Percentiles rank a stretch among this genome's conserved stretches.
Evolutionary conservation across 2,888 invertebrate genomes (phyloP).

Genomic region (Glyphotaelius pellucidus): DNA sequence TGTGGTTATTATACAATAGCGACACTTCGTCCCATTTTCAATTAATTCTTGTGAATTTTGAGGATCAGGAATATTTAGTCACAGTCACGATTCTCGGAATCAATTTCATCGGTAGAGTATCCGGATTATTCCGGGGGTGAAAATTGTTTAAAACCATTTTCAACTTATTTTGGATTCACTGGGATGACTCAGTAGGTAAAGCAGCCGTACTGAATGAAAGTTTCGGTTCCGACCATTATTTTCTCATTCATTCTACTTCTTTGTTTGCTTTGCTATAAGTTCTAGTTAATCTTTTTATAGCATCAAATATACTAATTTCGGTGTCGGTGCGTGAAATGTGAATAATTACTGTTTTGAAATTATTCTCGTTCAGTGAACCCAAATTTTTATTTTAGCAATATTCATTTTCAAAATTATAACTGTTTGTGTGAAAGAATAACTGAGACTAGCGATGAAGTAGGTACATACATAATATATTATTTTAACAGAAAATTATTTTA

Average conservation of each 20-base stretch:
- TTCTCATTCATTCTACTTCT: not conserved
- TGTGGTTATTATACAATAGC: not conserved
- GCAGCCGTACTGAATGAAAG: not conserved
- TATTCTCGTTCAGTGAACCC: too few species aligned
- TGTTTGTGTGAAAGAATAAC: too few species aligned
- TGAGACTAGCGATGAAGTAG: too few species aligned
- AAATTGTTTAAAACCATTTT: not conserved
- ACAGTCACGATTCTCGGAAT: not conserved
- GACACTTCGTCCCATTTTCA: not conserved
- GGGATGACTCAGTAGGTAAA: not conserved
- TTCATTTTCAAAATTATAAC: too few species aligned
- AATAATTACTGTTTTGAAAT: too few species aligned
- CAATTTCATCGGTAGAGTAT: not conserved
- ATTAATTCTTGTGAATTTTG: not conserved
- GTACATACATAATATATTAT: too few species aligned
- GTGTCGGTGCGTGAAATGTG: too few species aligned
- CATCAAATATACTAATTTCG: too few species aligned
- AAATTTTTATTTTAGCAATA: too few species aligned
- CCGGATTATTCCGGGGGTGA: not conserved
- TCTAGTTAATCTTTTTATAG: not conserved
- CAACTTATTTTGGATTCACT: not conserved
- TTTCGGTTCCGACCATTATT: not conserved
- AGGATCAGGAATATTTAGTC: not conserved
- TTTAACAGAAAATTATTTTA: too few species aligned
- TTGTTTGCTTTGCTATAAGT: not conserved